Conservation (phyloP, 2,888 invertebrate species). For the Drosophila anomelani region DNA sequence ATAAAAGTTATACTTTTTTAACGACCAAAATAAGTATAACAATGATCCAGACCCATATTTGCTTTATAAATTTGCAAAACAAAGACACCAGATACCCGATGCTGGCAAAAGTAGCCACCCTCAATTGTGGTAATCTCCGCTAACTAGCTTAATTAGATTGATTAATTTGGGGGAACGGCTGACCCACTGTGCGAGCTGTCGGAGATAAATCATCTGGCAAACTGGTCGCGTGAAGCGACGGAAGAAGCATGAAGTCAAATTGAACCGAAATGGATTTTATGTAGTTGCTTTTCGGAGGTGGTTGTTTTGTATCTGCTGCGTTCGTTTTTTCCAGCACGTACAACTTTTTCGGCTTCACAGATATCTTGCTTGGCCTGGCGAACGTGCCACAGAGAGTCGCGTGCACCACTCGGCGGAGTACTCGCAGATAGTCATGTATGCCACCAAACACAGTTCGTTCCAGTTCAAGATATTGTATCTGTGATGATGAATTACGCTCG, state of each 20-base stretch:
- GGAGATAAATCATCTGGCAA: constrained; percentile 47
- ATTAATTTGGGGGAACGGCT: neutral
- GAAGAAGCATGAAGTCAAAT: constrained; percentile 58
- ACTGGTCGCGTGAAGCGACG: constrained; percentile 50
- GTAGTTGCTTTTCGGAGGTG: constrained; percentile 43
- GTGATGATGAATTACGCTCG: constrained; percentile 35
- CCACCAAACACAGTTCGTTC: constrained; percentile 47
- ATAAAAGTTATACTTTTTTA: neutral
- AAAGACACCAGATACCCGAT: neutral
- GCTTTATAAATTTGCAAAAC: neutral
- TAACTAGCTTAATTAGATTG: constrained; percentile 19
- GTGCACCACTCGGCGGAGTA: constrained; percentile 64
- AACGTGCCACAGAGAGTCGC: constrained; percentile 67
- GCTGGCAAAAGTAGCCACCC: neutral
- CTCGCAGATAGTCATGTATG: constrained; percentile 70
- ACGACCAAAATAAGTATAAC: neutral
- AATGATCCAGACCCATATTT: neutral
- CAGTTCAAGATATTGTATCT: constrained; percentile 7
- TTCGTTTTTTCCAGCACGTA: constrained; percentile 70
- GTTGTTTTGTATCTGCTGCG: constrained; percentile 45
- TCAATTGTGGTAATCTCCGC: constrained; percentile 8
- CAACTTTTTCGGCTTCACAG: constrained; percentile 46
- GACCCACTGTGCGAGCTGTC: constrained; percentile 44
- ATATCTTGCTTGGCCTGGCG: constrained; percentile 35
- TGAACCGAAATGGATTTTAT: constrained; percentile 51